These are phyloP conservation scores for Homarus gammarus DNA, from an alignment of 2,888 invertebrate species.

Conservation along the genomic window DNA sequence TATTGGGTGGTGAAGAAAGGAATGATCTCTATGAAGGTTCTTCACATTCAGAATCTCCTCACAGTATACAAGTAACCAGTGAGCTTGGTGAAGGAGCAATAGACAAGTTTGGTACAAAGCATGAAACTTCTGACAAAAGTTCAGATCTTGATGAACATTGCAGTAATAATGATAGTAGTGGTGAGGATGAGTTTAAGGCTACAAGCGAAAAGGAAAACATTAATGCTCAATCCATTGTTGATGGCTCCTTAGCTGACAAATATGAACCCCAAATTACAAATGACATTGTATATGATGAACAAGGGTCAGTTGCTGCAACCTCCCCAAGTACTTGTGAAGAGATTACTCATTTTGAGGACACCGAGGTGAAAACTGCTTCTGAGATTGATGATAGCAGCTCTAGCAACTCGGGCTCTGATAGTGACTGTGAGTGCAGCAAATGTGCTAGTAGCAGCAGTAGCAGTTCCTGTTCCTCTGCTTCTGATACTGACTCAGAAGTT, in stretches of 20 bases:
- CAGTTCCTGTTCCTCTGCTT: constrained; percentile 7
- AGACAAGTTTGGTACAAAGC: neutral
- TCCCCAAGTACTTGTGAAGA: neutral
- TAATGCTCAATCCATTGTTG: too few species aligned
- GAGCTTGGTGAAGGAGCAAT: neutral
- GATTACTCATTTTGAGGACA: neutral
- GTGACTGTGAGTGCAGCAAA: constrained; percentile 32
- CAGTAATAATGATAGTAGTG: neutral
- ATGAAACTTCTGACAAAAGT: neutral
- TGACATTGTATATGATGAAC: neutral
- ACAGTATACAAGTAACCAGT: neutral
- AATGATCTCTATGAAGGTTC: neutral
- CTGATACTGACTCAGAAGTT: constrained; percentile 24
- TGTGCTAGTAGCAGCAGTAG: constrained; percentile 47
- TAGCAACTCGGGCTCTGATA: constrained; percentile 49
- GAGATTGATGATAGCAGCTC: constrained; percentile 23
- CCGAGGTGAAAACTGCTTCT: neutral
- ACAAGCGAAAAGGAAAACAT: neutral
- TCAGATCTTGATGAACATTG: neutral
- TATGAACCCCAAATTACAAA: neutral
- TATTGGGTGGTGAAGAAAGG: neutral
- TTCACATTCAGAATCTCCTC: too few species aligned
- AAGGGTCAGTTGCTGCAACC: neutral
- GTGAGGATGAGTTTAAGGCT: neutral
- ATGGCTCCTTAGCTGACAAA: neutral